Base-by-base conservation (phyloP, 2,888 invertebrate species). In the Matsumyia berberina region DNA sequence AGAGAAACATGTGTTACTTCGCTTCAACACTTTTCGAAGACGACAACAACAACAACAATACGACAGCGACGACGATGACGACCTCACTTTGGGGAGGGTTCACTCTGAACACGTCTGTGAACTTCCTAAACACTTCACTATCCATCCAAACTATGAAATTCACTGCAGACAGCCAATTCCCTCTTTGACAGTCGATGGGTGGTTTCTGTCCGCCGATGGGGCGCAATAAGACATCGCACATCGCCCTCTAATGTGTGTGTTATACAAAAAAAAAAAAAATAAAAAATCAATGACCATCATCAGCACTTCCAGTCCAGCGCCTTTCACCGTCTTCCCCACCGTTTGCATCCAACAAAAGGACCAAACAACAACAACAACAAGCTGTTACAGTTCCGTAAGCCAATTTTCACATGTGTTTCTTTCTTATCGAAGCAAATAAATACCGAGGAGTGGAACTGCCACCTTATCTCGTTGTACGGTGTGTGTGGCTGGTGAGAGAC, bases 381-480 rank as follows among this genome's bases (percentile, higher is more conserved):
- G 74, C 70, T 80, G 85, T 74, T 80, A 74, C 74, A 80, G 74
- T 85, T 74, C 57, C 74, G 80, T 85, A 85, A 85, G 85, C 85
- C 85, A 85, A 80, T 80, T 85, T 80, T 85, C 85, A 85, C 80
- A 85, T 85, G 80, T 85, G 80, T 80, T 85, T 80, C 58, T 37
- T 60, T 31, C 70, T 80, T 85, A 85, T 85, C 80, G 64, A 80
- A 76, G 70, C 74, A 80, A 80, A 85, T 85, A 85, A 80, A 80
- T 80, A 64, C 72, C 42, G 69, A 60, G 44, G 70, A 74, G 69
- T 80, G 58, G 70, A 85, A 80, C 85, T 79, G 57, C 67, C 73
- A 83, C 83, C 83, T 85, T 80, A 85, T 85, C 85, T 85, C 74
- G 74, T 74, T 80, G 74, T 74, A 70, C 60, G 60, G 44, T 66